These are phyloP conservation scores for Muraenolepis orangiensis DNA, from an alignment of 2,797 vertebrate species.

Conservation along the genomic window DNA sequence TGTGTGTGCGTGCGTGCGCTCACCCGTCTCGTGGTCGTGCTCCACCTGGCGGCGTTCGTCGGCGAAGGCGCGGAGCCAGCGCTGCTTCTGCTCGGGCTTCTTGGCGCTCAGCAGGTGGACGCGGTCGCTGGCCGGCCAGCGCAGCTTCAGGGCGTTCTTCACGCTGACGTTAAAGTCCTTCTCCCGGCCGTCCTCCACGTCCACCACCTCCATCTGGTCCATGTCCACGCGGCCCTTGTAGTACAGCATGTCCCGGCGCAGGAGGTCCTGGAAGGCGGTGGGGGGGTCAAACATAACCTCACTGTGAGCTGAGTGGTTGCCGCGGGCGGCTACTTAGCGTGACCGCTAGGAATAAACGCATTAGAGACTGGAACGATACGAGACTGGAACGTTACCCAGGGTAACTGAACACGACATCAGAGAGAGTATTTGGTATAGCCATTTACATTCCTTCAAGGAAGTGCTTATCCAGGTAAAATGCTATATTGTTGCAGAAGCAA, in stretches of 20 bases:
- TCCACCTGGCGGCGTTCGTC: conserved; percentile 89
- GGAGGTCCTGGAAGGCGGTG: conserved; percentile 87
- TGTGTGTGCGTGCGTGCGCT: conserved; percentile 5
- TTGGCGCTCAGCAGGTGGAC: conserved; percentile 87
- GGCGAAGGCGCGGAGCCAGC: conserved; percentile 88
- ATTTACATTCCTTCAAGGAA: too few species aligned
- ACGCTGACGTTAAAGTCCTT: conserved; percentile 87
- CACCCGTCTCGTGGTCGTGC: conserved; percentile 89
- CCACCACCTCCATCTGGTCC: conserved; percentile 86
- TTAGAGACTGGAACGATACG: not conserved
- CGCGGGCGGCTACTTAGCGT: not conserved
- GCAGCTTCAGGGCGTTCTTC: conserved; percentile 88
- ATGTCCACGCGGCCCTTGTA: conserved; percentile 92
- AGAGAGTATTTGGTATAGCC: too few species aligned
- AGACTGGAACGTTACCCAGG: too few species aligned
- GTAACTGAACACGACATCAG: too few species aligned
- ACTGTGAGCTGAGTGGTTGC: not conserved
- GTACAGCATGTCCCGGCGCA: conserved; percentile 90
- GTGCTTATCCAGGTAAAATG: too few species aligned
- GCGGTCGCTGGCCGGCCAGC: conserved; percentile 73
- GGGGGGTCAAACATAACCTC: not conserved
- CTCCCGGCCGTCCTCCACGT: conserved; percentile 90
- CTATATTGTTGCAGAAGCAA: too few species aligned
- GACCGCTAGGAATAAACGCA: not conserved
- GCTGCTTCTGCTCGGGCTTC: conserved; percentile 91